Percentiles rank a stretch among this genome's conserved stretches.
phyloP scores from a whole-genome alignment of 2,113 vertebrate species.

The Petroica traversi region DNA sequence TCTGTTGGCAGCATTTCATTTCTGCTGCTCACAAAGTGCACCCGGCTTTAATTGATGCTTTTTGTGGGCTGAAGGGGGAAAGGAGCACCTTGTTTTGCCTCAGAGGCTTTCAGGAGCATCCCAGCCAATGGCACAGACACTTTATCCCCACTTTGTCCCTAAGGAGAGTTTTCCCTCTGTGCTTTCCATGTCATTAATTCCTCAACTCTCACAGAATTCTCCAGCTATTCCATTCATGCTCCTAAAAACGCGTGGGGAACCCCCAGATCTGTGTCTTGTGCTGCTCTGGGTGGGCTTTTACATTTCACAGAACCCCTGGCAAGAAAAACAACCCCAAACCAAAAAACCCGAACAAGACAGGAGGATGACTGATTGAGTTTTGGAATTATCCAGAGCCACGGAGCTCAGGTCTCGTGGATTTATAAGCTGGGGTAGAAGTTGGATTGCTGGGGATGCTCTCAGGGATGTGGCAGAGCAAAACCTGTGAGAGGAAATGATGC shows the following conservation, averaged over 20 bases:
- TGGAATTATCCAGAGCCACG: neutral
- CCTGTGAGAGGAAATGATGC: accelerated
- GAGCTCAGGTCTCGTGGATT: accelerated
- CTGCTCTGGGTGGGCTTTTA: accelerated
- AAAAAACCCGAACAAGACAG: accelerated
- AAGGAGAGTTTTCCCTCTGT: accelerated
- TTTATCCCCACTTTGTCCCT: too few relatives aligned
- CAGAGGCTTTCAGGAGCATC: accelerated
- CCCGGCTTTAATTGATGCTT: accelerated
- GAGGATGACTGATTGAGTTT: accelerated
- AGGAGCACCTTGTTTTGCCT: neutral
- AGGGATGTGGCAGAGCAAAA: neutral
- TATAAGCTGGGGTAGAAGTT: accelerated
- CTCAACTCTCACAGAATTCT: neutral
- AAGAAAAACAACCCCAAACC: neutral
- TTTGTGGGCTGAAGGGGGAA: neutral
- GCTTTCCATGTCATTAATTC: neutral
- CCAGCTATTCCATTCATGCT: neutral
- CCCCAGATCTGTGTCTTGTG: accelerated
- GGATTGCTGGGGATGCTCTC: neutral
- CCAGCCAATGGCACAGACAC: neutral
- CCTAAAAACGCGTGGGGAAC: accelerated
- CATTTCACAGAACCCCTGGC: accelerated
- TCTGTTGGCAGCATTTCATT: accelerated
- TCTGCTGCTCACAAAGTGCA: accelerated